Evolutionary conservation across 2,888 invertebrate genomes (phyloP).

Genomic region (Craniophora ligustri): DNA sequence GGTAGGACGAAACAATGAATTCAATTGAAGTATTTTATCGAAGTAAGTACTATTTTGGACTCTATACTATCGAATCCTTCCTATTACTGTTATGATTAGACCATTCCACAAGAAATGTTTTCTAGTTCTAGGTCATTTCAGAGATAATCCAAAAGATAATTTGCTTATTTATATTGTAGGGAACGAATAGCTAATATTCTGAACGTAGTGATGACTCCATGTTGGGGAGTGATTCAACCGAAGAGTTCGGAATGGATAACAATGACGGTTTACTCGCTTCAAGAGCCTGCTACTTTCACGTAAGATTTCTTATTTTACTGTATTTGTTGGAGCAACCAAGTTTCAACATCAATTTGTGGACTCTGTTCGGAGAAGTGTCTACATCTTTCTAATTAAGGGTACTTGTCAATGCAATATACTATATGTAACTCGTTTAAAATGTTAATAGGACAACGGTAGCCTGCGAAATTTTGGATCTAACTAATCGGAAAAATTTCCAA

Average conservation of each 20-base stretch:
- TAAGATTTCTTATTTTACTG: conserved; percentile 56
- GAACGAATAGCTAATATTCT: conserved; percentile 82
- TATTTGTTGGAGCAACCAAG: not conserved
- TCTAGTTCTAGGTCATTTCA: not conserved
- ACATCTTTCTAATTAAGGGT: too few species aligned
- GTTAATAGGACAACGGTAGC: conserved; percentile 74
- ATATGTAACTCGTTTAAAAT: conserved; percentile 2
- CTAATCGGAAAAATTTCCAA: conserved; percentile 75
- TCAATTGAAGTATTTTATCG: too few species aligned
- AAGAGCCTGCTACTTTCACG: conserved; percentile 84
- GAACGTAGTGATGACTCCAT: conserved; percentile 84
- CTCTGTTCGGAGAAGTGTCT: not conserved
- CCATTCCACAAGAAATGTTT: not conserved
- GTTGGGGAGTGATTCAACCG: conserved; percentile 83
- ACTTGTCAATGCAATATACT: too few species aligned
- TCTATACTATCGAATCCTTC: too few species aligned
- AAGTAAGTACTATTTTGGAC: too few species aligned
- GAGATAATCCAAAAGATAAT: not conserved
- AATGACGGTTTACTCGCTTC: conserved; percentile 82
- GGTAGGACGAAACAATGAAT: too few species aligned
- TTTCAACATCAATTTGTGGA: not conserved
- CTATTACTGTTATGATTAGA: too few species aligned
- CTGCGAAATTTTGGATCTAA: conserved; percentile 81
- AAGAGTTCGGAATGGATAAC: conserved; percentile 81
- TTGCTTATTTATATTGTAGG: conserved; percentile 61